Percentiles rank a stretch among this genome's conserved stretches.
Evolutionary conservation across 2,113 vertebrate species (phyloP).

Genomic region (Syngnathoides biaculeatus): DNA sequence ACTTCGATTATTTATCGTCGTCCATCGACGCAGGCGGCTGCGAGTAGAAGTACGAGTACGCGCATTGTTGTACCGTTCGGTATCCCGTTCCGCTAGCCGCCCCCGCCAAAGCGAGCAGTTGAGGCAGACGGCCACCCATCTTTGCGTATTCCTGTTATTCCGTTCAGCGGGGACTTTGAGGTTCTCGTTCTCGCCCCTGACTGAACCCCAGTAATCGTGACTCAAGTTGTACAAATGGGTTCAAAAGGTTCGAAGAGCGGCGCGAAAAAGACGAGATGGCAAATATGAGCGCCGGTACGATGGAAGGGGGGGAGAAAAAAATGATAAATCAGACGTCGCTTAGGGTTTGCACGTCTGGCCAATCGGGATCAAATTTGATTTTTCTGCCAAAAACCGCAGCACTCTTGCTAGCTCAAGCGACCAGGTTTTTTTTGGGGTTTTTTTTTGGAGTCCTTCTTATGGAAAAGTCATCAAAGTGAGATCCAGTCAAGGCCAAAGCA

Average conservation of each 20-base stretch:
- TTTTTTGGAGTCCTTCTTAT: constrained; percentile 29
- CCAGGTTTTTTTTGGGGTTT: neutral
- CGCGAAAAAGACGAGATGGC: constrained; percentile 15
- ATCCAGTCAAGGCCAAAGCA: constrained; percentile 29
- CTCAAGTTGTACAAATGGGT: neutral
- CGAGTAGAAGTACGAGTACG: neutral
- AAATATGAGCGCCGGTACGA: constrained; percentile 40
- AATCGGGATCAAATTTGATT: constrained; percentile 44
- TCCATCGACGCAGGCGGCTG: neutral
- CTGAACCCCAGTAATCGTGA: neutral
- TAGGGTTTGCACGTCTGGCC: constrained; percentile 25
- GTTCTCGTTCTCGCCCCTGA: neutral
- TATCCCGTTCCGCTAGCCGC: neutral
- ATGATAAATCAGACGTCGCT: constrained; percentile 45
- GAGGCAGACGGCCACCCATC: neutral
- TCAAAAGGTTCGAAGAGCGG: neutral
- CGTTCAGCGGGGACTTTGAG: neutral
- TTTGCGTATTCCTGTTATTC: neutral
- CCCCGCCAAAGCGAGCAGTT: neutral
- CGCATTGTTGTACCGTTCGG: neutral
- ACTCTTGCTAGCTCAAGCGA: constrained; percentile 2
- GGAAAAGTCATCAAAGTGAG: constrained; percentile 62
- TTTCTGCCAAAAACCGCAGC: constrained; percentile 44
- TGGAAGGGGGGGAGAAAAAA: constrained; percentile 17
- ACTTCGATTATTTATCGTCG: neutral